phyloP scores from a whole-genome alignment of 2,888 invertebrate genomes.

The Aporophyla lueneburgensis region DNA sequence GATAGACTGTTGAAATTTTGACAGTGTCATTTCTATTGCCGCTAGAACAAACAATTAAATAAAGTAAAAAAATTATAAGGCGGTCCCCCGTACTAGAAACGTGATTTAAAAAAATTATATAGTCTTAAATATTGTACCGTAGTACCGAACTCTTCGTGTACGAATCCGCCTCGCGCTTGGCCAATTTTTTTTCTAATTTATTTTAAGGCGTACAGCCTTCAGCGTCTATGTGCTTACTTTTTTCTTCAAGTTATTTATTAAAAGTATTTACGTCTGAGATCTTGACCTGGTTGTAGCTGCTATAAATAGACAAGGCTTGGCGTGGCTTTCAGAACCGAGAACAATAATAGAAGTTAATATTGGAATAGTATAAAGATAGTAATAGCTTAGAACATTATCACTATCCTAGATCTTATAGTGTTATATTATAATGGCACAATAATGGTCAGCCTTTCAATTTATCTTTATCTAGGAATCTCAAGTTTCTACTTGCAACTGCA shows the following conservation, averaged over 20 bases:
- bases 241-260: not conserved
- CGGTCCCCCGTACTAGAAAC: too few species aligned
- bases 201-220: not conserved
- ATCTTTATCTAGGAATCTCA: constrained; percentile 37
- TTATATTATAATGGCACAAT: constrained; percentile 36
- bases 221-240: not conserved
- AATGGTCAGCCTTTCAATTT: constrained; percentile 34
- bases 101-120: too few species aligned
- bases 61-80: too few species aligned
- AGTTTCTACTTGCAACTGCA: constrained; percentile 22
- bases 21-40: too few species aligned
- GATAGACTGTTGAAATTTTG: too few species aligned
- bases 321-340: not conserved
- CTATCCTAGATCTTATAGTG: constrained; percentile 42
- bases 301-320: constrained; percentile 25
- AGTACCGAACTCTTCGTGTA: too few species aligned
- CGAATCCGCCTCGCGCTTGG: too few species aligned
- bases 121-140: too few species aligned
- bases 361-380: constrained; percentile 31
- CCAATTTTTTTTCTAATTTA: not conserved
- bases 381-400: constrained; percentile 25
- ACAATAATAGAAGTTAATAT: constrained; percentile 26
- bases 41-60: too few species aligned
- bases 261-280: constrained; percentile 18
- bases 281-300: constrained; percentile 41